phyloP scores from a whole-genome alignment of 2,888 invertebrate species.

The Chrysina gloriosa region DNA sequence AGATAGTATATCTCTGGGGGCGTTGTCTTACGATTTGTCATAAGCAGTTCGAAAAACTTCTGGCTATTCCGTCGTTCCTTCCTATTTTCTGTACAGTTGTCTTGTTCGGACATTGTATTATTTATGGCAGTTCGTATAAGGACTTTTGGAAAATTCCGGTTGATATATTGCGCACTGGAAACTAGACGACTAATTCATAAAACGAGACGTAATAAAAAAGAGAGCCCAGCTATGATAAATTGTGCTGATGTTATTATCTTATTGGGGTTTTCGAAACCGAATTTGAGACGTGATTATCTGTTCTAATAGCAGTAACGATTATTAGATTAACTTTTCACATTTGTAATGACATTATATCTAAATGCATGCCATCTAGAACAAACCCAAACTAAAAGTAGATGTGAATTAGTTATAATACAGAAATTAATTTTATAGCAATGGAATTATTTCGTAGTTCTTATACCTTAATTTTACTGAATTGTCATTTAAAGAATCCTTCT shows the following conservation, averaged over 20 bases:
- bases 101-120: constrained; percentile 53
- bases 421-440: too few relatives aligned
- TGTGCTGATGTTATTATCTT: neutral
- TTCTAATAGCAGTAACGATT: too few relatives aligned
- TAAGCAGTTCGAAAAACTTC: constrained; percentile 57
- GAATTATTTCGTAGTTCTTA: too few relatives aligned
- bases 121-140: constrained; percentile 49
- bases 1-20: constrained; percentile 63
- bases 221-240: neutral
- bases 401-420: too few relatives aligned
- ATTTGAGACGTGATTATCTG: too few relatives aligned
- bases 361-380: too few relatives aligned
- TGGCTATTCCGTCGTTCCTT: constrained; percentile 53
- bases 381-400: too few relatives aligned
- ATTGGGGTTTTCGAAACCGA: too few relatives aligned
- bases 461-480: too few relatives aligned
- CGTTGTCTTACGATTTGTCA: constrained; percentile 61
- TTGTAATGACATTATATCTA: too few relatives aligned
- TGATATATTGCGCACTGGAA: constrained; percentile 30
- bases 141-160: constrained; percentile 33
- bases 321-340: too few relatives aligned
- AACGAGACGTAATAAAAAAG: constrained; percentile 3
- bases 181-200: constrained; percentile 19
- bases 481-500: too few relatives aligned
- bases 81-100: constrained; percentile 51